Evolutionary conservation across 37 sponge, comb jelly and placozoan genomes (phyloP).

Genomic region (Agelas oroides): DNA sequence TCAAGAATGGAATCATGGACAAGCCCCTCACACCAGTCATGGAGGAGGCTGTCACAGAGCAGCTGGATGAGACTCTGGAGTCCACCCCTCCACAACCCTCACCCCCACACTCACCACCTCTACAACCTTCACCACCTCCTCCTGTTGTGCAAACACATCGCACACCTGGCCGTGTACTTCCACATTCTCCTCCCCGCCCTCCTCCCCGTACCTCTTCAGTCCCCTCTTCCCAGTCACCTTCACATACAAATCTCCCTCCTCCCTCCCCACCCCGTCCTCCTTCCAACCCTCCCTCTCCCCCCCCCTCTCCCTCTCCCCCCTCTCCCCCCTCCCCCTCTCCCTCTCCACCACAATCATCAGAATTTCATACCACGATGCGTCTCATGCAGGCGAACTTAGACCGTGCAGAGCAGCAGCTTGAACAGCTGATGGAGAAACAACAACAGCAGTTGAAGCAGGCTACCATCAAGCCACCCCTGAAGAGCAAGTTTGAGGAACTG

Average conservation of each 20-base stretch:
- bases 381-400: too few relatives aligned
- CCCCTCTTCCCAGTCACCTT: not conserved
- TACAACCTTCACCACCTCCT: not conserved
- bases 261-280: not conserved
- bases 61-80: constrained; percentile 13
- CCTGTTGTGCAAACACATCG: not conserved
- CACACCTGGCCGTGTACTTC: not conserved
- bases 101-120: not conserved
- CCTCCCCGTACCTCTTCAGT: not conserved
- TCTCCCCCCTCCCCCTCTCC: not conserved
- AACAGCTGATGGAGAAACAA: too few relatives aligned
- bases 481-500: too few relatives aligned
- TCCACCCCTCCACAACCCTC: not conserved
- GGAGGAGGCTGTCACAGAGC: constrained; percentile 25
- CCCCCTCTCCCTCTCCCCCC: not conserved
- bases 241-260: not conserved
- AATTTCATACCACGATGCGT: not conserved
- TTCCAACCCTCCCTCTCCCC: not conserved
- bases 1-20: not conserved
- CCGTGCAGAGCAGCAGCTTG: too few relatives aligned
- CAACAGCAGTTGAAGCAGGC: too few relatives aligned
- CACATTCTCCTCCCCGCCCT: not conserved
- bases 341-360: not conserved
- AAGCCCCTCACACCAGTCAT: not conserved
- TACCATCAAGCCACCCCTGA: too few relatives aligned